A percentile compares a stretch with the other conserved stretches of the same genome.
Evolutionary conservation across 2,113 vertebrate species (phyloP).

Genomic region (Podarcis raffonei): DNA sequence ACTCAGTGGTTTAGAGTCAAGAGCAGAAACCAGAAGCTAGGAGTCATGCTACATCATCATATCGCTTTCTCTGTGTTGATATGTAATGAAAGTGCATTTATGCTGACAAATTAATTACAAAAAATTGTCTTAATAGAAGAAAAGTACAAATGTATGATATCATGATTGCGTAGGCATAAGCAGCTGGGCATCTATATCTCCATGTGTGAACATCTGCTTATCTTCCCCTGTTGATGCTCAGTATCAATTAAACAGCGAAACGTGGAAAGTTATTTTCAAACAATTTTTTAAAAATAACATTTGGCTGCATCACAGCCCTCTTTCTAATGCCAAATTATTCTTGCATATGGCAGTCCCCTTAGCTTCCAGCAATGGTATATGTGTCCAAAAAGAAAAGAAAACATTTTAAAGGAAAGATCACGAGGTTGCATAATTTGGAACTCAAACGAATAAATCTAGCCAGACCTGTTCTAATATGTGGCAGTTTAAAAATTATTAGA

Average conservation of each 20-base stretch:
- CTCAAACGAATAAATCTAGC: constrained; percentile 43
- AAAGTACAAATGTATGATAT: neutral
- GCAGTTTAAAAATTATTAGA: constrained; percentile 41
- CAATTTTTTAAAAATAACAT: constrained; percentile 2
- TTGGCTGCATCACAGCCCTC: neutral
- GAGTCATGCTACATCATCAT: too few relatives aligned
- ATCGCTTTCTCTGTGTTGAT: neutral
- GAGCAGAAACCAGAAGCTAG: too few relatives aligned
- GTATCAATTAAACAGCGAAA: constrained; percentile 16
- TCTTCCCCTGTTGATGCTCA: constrained; percentile 11
- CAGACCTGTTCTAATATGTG: constrained; percentile 41
- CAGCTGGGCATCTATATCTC: neutral
- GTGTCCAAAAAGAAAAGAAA: constrained; percentile 31
- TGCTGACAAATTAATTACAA: neutral
- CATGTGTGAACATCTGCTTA: neutral
- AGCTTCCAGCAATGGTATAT: neutral
- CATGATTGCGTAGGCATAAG: neutral
- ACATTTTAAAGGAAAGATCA: constrained; percentile 38
- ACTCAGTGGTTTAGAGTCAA: too few relatives aligned
- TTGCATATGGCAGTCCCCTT: constrained; percentile 26
- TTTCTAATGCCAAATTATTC: constrained; percentile 30
- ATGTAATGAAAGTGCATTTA: neutral
- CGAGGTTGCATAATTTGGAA: constrained; percentile 44
- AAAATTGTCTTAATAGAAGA: neutral
- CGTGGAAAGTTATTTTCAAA: neutral